Evolutionary conservation across 2,888 invertebrate species (phyloP).

Genomic region (Nomada goodeniana): DNA sequence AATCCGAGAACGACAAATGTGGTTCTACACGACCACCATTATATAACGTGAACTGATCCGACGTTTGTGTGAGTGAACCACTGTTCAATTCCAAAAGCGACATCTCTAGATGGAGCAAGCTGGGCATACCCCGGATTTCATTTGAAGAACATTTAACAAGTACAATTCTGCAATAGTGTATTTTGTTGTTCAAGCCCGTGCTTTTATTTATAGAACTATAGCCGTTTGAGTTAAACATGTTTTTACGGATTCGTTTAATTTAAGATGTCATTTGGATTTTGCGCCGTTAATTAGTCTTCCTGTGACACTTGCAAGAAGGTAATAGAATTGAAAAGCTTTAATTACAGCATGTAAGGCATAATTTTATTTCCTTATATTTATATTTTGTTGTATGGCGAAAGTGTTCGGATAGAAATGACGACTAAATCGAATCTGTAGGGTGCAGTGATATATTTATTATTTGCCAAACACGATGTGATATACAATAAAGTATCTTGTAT

Average conservation of each 20-base stretch:
- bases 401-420: not conserved
- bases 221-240: not conserved
- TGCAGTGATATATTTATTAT: slow-evolving; percentile 28
- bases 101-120: slow-evolving; percentile 42
- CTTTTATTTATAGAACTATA: not conserved
- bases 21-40: slow-evolving; percentile 44
- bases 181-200: not conserved
- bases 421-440: not conserved
- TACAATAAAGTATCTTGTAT: slow-evolving; percentile 12
- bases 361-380: not conserved
- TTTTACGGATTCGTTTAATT: not conserved
- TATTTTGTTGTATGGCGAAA: not conserved
- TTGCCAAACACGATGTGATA: not conserved
- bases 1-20: slow-evolving; percentile 43
- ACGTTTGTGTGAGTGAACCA: not conserved
- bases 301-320: not conserved
- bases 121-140: too few species aligned
- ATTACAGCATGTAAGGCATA: not conserved
- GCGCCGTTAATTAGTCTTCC: not conserved
- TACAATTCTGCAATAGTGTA: too few species aligned
- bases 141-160: too few species aligned
- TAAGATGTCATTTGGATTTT: not conserved
- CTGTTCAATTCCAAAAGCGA: slow-evolving; percentile 22
- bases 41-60: slow-evolving; percentile 45
- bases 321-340: not conserved